A percentile compares a stretch with the other conserved stretches of the same genome.
Conservation (phyloP, 2,113 vertebrate genomes). For the Illadopsis cleaveri region DNA sequence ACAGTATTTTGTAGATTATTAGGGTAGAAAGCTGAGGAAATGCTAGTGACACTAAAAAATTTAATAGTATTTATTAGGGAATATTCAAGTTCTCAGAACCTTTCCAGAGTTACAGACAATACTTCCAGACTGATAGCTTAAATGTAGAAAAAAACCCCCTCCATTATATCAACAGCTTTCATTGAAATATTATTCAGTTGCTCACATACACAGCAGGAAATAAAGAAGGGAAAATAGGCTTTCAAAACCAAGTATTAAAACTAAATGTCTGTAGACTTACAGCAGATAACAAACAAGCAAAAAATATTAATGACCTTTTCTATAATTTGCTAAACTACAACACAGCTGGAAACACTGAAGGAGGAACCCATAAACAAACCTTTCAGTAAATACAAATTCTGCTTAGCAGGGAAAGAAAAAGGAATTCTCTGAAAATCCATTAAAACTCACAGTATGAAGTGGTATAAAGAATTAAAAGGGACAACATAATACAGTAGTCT, state of each 20-base stretch:
- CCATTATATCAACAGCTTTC: constrained; percentile 35
- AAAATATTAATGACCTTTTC: constrained; percentile 65
- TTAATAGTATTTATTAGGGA: background rate
- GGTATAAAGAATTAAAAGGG: constrained; percentile 62
- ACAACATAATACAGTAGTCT: constrained; percentile 57
- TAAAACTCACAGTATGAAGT: constrained; percentile 75
- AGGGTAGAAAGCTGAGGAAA: background rate
- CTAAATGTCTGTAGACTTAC: constrained; percentile 57
- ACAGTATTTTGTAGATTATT: background rate
- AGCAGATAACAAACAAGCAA: constrained; percentile 50
- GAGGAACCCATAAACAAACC: constrained; percentile 48
- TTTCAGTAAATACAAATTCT: constrained; percentile 65
- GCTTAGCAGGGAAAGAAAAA: constrained; percentile 43
- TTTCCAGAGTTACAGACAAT: background rate
- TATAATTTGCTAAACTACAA: constrained; percentile 58
- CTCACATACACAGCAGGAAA: constrained; percentile 61
- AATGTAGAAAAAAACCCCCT: background rate
- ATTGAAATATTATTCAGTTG: constrained; percentile 60
- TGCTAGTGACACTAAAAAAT: background rate
- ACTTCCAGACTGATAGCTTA: background rate
- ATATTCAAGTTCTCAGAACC: constrained; percentile 16
- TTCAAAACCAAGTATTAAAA: constrained; percentile 72
- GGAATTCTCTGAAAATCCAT: constrained; percentile 57
- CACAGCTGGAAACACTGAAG: constrained; percentile 69
- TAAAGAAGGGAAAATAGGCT: constrained; percentile 43